These are phyloP conservation scores for Synergus laeviventris DNA, from an alignment of 2,888 invertebrate species.

Conservation along the genomic window DNA sequence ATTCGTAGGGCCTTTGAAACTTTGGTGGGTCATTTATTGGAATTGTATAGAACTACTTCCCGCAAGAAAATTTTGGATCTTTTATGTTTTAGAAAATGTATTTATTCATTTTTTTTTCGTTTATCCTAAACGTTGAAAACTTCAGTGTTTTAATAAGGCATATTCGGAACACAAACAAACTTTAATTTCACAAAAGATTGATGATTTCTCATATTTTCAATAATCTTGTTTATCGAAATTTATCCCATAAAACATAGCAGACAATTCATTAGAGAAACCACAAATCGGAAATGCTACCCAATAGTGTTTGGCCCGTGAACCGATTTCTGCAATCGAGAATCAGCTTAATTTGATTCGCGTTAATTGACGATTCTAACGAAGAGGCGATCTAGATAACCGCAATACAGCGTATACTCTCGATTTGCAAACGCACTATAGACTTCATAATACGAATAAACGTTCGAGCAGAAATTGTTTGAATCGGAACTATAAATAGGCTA, in stretches of 20 bases:
- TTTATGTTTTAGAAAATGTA: too few species aligned
- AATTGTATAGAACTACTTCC: too few species aligned
- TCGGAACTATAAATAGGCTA: constrained; percentile 1
- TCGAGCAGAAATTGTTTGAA: neutral
- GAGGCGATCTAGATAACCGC: constrained; percentile 44
- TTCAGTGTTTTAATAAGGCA: too few species aligned
- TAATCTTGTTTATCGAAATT: neutral
- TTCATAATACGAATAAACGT: neutral
- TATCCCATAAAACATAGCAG: neutral
- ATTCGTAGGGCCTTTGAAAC: too few species aligned
- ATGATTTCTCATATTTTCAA: too few species aligned
- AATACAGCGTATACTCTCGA: constrained; percentile 24
- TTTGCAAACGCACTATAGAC: constrained; percentile 15
- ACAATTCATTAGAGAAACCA: constrained; percentile 17
- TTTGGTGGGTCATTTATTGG: too few species aligned
- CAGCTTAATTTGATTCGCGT: constrained; percentile 62
- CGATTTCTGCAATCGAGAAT: constrained; percentile 38
- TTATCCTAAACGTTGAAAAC: too few species aligned
- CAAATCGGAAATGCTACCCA: constrained; percentile 18
- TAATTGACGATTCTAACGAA: constrained; percentile 68
- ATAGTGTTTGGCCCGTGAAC: constrained; percentile 7
- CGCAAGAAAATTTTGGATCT: too few species aligned
- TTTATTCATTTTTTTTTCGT: too few species aligned
- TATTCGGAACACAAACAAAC: too few species aligned
- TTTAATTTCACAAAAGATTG: too few species aligned